Evolutionary conservation across 2,797 vertebrate genomes (phyloP), one percentile per base, ranked within the genome.

Genomic region (Jordanella pulchra): DNA sequence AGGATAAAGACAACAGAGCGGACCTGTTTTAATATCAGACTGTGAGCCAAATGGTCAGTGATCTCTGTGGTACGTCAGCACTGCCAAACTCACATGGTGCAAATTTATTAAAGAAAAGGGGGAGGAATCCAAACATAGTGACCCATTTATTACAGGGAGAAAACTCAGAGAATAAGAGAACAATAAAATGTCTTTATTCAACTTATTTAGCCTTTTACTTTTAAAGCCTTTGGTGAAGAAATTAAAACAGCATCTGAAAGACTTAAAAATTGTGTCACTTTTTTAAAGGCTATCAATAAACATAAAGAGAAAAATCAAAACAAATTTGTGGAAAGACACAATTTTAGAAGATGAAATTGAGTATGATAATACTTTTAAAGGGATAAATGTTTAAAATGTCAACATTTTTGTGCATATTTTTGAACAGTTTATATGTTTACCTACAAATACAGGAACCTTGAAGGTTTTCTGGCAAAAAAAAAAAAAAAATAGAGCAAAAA

Each of bases 1-100:
- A 78, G 47, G 65, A 81, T 63, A 69, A 69, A 69, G 77, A 88
- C 86, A 85, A 89, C 82, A 67, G 73, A 67, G 65, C 42, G 2
- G 23, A 30, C 32, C n/a, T 27, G 71, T 30, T 28, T 32, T 35
- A 51, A 21, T 61, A 69, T 69, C 71, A 75, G 72, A 81, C 15
- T 7, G 35, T 4, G 7, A 17, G 81, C 80, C 78, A 73, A 55
- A 45, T 28, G 51, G 63, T 61, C 35, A 55, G n/a, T 45, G n/a
- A 39, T 58, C 72, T 4, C 67, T 58, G 71, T 51, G 58, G 64
- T 23, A n/a, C 7, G n/a, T 9, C 1, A 71, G 23, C 18, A 18
- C 32, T 54, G 64, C 47, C 28, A 65, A 58, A 42, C 32, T 1
- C 7, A 21, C 56, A 18, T 7, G 5, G 74, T 48, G 71, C 18